Conservation (phyloP, 2,113 vertebrate species). For the Clinocottus analis region DNA sequence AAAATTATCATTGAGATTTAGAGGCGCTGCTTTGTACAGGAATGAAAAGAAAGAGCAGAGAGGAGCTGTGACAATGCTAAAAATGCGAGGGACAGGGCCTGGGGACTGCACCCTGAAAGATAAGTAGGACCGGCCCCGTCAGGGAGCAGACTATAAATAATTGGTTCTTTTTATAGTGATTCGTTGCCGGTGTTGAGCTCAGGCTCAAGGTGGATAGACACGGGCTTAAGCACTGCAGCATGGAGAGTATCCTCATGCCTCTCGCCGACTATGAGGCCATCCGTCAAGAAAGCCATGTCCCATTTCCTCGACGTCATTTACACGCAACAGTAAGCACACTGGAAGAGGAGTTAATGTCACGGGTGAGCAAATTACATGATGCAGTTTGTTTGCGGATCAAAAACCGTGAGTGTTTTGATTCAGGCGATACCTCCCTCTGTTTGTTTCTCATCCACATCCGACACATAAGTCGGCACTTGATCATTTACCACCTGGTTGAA, state of each 20-base stretch:
- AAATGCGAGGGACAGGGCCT: constrained; percentile 39
- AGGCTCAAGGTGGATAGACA: constrained; percentile 58
- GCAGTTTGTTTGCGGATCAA: constrained; percentile 19
- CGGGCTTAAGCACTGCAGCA: constrained; percentile 36
- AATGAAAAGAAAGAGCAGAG: constrained; percentile 69
- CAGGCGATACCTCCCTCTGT: background rate
- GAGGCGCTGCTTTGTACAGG: constrained; percentile 46
- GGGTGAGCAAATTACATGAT: constrained; percentile 7
- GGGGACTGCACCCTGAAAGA: constrained; percentile 70
- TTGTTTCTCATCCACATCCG: constrained; percentile 2
- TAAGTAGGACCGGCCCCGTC: constrained; percentile 71
- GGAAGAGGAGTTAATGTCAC: constrained; percentile 28
- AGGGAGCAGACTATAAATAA: constrained; percentile 78
- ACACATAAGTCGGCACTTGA: background rate
- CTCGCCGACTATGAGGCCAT: constrained; percentile 7
- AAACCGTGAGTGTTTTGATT: constrained; percentile 13
- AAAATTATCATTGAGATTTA: constrained; percentile 71
- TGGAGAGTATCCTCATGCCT: constrained; percentile 31
- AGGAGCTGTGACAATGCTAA: constrained; percentile 50
- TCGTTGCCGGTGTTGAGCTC: constrained; percentile 51
- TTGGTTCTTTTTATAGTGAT: constrained; percentile 76
- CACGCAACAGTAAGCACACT: constrained; percentile 1
- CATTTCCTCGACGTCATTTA: constrained; percentile 32
- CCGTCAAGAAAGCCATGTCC: constrained; percentile 8
- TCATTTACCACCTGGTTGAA: background rate